phyloP scores from a whole-genome alignment of 2,113 vertebrate genomes.

The Sinocyclocheilus anophthalmus region DNA sequence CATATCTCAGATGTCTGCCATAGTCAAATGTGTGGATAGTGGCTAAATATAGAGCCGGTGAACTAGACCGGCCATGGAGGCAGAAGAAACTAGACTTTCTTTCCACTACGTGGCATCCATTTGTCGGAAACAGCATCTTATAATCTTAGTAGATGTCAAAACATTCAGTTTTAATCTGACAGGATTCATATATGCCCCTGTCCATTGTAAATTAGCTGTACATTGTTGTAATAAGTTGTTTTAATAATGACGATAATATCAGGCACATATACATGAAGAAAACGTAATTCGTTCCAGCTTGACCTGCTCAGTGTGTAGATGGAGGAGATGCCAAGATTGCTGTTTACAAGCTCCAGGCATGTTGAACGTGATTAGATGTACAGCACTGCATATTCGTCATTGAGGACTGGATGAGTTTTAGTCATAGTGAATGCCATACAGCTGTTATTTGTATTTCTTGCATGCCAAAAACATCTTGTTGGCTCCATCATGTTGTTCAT shows the following conservation, averaged over 20 bases:
- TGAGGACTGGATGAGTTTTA: constrained; percentile 1
- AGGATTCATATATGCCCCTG: neutral
- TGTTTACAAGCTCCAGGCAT: constrained; percentile 16
- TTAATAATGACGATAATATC: constrained; percentile 38
- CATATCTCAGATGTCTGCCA: constrained; percentile 15
- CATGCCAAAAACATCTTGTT: constrained; percentile 23
- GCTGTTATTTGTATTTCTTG: constrained; percentile 27
- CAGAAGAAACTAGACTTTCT: neutral
- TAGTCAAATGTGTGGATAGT: constrained; percentile 14
- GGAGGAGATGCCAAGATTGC: neutral
- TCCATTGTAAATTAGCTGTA: constrained; percentile 57
- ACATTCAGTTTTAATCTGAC: neutral
- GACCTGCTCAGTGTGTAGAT: constrained; percentile 4
- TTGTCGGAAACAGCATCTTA: neutral
- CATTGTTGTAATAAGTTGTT: constrained; percentile 54
- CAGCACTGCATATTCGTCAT: neutral
- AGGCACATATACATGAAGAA: constrained; percentile 20
- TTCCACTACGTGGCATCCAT: neutral
- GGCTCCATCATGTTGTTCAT: neutral
- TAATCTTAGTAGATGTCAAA: neutral
- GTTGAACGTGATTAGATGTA: neutral
- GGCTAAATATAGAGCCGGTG: constrained; percentile 30
- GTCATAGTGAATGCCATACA: constrained; percentile 6
- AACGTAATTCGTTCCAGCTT: neutral
- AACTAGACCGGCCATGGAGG: constrained; percentile 1